Base-by-base conservation (phyloP, 2,113 vertebrate species). In the Chaetodon trifascialis region DNA sequence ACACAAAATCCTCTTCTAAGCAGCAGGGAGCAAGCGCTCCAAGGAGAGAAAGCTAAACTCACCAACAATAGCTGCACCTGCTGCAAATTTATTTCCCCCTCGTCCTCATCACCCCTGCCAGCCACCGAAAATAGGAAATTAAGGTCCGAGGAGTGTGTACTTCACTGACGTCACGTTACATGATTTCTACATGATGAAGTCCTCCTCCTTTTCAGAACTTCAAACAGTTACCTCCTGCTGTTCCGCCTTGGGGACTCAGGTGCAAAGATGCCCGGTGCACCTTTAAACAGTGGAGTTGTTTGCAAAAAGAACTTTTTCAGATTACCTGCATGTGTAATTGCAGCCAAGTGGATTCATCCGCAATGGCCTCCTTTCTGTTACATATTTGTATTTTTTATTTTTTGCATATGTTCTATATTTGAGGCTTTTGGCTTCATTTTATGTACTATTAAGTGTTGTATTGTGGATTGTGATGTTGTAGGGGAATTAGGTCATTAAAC, bases 31-130 rank as follows among this genome's bases (percentile, higher is more conserved):
- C 72, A 71, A 82, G 46, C 19, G 51, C 84, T 92, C 72, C 56
- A 59, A 77, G 75, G 82, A 87, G 84, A 65, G 75, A 84, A 86
- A 64, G 60, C 89, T 85, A 86, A 89, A 91, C 69, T 85, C 77
- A 65, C 82, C 89, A 86, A 86, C 86, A 92, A 92, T 82, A 64
- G 68, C 82, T 83, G 76, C 86, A 88, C 85, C 89, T 87, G 88
- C 84, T 86, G 86, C 77, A 90, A 84, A 86, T 89, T 25, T 84
- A 78, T 89, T 82, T 80, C 19, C 66, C 67, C 64, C 73, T 87
- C 59, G 21, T 82, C 68, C 76, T 56, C 59, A 67, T 74, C 78
- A 79, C 84, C 73, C 69, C 82, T 73, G 85, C 79, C 59, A 78
- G 83, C 79, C 76, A 73, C 60, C 69, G 86, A 77, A 86, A 85